phyloP scores from a whole-genome alignment of 2,888 invertebrate genomes.

The Polydrusus pterygomalis region DNA sequence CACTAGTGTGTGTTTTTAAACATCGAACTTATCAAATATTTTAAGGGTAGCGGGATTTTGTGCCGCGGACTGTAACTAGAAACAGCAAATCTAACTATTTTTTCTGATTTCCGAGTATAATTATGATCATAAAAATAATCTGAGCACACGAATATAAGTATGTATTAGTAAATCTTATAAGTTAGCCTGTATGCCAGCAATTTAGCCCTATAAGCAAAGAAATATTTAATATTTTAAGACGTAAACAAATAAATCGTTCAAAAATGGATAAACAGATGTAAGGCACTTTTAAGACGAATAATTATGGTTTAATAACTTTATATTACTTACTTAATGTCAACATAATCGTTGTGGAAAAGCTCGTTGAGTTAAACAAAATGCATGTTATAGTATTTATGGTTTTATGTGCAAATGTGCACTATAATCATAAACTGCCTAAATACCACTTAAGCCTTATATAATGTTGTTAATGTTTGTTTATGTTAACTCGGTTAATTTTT shows the following conservation, averaged over 20 bases:
- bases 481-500: background rate
- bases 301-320: background rate
- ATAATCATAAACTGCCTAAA: constrained; percentile 3
- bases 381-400: background rate
- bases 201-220: too few relatives aligned
- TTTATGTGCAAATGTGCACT: background rate
- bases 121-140: too few relatives aligned
- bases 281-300: background rate
- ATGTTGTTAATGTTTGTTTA: constrained; percentile 4
- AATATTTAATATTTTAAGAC: too few relatives aligned
- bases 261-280: background rate
- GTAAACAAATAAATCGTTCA: background rate
- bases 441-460: constrained; percentile 5
- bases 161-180: too few relatives aligned
- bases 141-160: too few relatives aligned
- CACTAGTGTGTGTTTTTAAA: too few relatives aligned
- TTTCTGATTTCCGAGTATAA: too few relatives aligned
- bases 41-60: too few relatives aligned
- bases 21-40: too few relatives aligned
- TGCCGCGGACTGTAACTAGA: too few relatives aligned
- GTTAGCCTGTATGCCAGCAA: too few relatives aligned
- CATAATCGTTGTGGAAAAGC: background rate
- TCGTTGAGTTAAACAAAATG: background rate
- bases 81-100: too few relatives aligned
- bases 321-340: background rate